These are phyloP conservation scores for Cyclina sinensis DNA, from an alignment of 1,140 invertebrate species.

Conservation along the genomic window DNA sequence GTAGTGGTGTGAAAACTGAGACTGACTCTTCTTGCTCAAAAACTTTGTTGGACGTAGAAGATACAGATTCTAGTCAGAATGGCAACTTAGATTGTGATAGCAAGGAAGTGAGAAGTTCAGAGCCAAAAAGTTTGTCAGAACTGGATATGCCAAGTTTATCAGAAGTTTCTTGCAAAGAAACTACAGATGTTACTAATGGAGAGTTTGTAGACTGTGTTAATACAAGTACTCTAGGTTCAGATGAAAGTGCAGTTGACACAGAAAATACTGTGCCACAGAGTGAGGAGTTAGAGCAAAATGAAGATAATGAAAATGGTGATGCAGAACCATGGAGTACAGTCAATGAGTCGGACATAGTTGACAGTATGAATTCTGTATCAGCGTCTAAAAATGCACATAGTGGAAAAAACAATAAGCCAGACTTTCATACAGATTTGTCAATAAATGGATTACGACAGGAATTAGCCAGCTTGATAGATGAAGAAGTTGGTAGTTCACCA, in stretches of 20 bases:
- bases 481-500: constrained; percentile 28
- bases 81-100: neutral
- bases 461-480: constrained; percentile 79
- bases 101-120: neutral
- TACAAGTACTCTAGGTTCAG: constrained; percentile 65
- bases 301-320: constrained; percentile 49
- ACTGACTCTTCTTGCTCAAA: constrained; percentile 3
- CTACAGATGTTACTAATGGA: constrained; percentile 46
- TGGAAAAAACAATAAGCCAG: constrained; percentile 74
- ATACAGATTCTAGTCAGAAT: neutral
- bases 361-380: neutral
- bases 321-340: constrained; percentile 74
- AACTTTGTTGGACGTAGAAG: neutral
- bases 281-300: constrained; percentile 5
- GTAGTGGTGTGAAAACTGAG: neutral
- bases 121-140: constrained; percentile 21
- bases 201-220: constrained; percentile 62
- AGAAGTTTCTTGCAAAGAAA: neutral
- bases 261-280: neutral
- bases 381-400: neutral
- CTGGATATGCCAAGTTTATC: constrained; percentile 9
- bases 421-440: constrained; percentile 82
- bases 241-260: constrained; percentile 45
- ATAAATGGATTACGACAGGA: constrained; percentile 84
- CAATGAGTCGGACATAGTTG: constrained; percentile 65